phyloP scores from a whole-genome alignment of 2,888 invertebrate genomes.

The Agrilus mali region DNA sequence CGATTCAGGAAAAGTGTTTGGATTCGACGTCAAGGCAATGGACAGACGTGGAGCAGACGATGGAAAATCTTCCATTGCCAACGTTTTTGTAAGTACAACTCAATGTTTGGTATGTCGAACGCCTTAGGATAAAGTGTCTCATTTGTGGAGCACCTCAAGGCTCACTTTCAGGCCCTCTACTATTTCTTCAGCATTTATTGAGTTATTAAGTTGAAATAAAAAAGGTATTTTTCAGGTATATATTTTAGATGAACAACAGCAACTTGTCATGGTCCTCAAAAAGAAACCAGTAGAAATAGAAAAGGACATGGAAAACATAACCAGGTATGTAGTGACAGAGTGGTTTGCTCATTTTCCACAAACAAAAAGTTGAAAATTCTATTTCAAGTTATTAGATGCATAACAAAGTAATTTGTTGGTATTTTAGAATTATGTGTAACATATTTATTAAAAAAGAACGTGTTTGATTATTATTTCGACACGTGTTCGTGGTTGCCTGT shows the following conservation, averaged over 20 bases:
- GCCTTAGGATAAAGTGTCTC: no score
- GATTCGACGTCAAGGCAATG: conserved; percentile 80
- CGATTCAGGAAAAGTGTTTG: conserved; percentile 65
- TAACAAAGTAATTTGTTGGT: no score
- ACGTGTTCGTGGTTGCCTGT: no score
- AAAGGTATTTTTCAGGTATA: conserved; percentile 47
- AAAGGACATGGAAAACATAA: conserved; percentile 55
- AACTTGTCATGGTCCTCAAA: conserved; percentile 65
- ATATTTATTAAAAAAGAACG: background rate
- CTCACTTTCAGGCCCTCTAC: no score
- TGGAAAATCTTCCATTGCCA: conserved; percentile 71
- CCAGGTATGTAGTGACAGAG: conserved; percentile 32
- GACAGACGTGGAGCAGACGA: conserved; percentile 70
- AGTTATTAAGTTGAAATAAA: no score
- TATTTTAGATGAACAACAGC: conserved; percentile 67
- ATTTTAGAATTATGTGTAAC: no score
- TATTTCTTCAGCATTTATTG: no score
- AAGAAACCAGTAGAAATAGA: conserved; percentile 67
- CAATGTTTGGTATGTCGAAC: no score
- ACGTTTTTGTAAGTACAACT: conserved; percentile 60
- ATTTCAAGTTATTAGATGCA: no score
- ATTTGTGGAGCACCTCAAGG: no score
- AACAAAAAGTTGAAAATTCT: background rate
- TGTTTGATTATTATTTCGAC: no score
- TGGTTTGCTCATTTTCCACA: no score